Evolutionary conservation across 1,140 invertebrate genomes (phyloP).

Genomic region (Adoxophyes honmai): DNA sequence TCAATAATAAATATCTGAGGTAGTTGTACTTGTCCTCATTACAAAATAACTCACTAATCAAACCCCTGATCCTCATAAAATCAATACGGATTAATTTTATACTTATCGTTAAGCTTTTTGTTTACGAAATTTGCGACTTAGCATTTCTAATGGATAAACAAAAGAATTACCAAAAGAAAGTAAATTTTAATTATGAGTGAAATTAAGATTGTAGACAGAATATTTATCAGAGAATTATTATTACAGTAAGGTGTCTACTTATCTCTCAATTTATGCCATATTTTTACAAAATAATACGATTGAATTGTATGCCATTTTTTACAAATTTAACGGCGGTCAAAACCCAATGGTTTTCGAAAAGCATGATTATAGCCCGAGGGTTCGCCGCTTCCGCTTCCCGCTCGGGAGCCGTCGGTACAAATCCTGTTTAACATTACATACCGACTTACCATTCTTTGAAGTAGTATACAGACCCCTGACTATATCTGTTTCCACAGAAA

Average conservation of each 20-base stretch:
- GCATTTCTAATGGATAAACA: no score
- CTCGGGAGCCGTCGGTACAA: background rate
- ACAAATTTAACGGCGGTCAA: background rate
- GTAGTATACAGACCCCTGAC: background rate
- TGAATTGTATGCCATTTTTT: background rate
- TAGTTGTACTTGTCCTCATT: no score
- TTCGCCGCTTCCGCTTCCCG: slow-evolving; percentile 4
- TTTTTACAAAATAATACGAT: background rate
- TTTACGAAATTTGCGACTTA: no score
- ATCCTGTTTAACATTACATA: slow-evolving; percentile 15
- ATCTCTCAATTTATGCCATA: background rate
- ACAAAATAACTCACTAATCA: no score
- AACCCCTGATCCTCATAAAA: no score
- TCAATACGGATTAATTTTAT: no score
- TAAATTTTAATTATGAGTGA: no score
- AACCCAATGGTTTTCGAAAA: background rate
- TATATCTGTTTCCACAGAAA: slow-evolving; percentile 2
- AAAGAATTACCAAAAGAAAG: no score
- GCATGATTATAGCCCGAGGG: background rate
- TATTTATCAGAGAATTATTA: no score
- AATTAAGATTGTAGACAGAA: no score
- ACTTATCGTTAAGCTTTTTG: no score
- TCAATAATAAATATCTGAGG: no score
- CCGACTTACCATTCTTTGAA: slow-evolving; percentile 12
- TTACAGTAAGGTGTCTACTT: background rate